Percentiles rank a stretch among this genome's conserved stretches.
Conservation (phyloP, 1,140 invertebrate species). For the Megathymus violae region DNA sequence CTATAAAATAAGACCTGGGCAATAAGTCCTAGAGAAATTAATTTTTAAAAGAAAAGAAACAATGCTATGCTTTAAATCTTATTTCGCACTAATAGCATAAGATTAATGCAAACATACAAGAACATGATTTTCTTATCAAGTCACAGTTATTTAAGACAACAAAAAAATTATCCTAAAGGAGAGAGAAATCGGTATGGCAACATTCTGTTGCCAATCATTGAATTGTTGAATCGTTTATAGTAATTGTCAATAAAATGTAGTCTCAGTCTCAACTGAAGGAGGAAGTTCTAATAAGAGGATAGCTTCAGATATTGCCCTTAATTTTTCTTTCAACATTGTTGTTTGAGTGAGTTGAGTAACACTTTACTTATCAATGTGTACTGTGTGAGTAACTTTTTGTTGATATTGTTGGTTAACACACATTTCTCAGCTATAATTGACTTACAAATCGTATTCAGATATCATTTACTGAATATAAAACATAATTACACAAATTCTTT, state of each 20-base stretch:
- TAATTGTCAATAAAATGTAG: conserved; percentile 33
- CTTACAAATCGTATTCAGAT: no score
- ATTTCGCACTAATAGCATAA: no score
- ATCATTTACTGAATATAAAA: no score
- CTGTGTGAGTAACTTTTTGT: conserved; percentile 14
- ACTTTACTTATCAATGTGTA: conserved; percentile 21
- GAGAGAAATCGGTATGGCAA: not conserved
- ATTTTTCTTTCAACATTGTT: conserved; percentile 68
- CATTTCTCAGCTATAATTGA: no score
- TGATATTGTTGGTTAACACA: conserved; percentile 11
- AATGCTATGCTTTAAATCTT: no score
- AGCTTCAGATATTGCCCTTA: conserved; percentile 69
- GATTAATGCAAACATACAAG: no score
- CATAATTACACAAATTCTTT: no score
- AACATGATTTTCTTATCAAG: no score
- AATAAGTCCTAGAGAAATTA: no score
- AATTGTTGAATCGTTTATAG: conserved; percentile 48
- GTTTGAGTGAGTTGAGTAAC: conserved; percentile 42
- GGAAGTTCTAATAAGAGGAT: conserved; percentile 76
- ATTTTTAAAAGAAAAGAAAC: no score
- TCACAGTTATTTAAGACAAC: no score
- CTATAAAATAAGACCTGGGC: no score
- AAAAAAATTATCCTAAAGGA: not conserved
- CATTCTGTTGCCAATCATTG: conserved; percentile 28
- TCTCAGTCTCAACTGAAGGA: conserved; percentile 52